Evolutionary conservation across 2,113 vertebrate species (phyloP).

Genomic region (Amblyornis subalaris): DNA sequence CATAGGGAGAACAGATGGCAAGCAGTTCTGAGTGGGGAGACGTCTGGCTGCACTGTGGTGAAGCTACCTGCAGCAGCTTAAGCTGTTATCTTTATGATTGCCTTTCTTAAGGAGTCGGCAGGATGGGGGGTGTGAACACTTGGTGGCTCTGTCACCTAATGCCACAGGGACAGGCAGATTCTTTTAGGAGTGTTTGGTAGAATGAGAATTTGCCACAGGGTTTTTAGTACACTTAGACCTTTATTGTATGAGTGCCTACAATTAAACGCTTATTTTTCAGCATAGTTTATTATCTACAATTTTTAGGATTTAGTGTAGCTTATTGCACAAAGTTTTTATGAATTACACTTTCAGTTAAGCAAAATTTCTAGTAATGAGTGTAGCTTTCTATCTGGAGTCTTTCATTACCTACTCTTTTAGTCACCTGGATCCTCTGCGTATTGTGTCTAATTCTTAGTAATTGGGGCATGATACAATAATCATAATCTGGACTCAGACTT

Average conservation of each 20-base stretch:
- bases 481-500: neutral
- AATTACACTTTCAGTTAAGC: neutral
- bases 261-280: neutral
- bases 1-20: slow-evolving; percentile 29
- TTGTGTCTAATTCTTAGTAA: neutral
- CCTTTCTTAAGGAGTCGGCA: neutral
- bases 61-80: slow-evolving; percentile 35
- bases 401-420: neutral
- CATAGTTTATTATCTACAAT: neutral
- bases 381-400: neutral
- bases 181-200: neutral
- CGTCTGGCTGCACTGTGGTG: neutral
- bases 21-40: neutral
- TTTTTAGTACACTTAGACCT: neutral
- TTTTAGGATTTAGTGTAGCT: neutral
- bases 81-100: neutral
- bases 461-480: neutral
- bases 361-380: neutral
- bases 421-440: neutral
- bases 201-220: neutral
- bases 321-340: neutral
- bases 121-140: neutral
- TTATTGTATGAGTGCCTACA: neutral
- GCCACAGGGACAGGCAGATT: neutral
- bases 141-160: slow-evolving; percentile 26